Evolutionary conservation across 2,888 invertebrate genomes (phyloP).

Genomic region (Coenonympha arcania): DNA sequence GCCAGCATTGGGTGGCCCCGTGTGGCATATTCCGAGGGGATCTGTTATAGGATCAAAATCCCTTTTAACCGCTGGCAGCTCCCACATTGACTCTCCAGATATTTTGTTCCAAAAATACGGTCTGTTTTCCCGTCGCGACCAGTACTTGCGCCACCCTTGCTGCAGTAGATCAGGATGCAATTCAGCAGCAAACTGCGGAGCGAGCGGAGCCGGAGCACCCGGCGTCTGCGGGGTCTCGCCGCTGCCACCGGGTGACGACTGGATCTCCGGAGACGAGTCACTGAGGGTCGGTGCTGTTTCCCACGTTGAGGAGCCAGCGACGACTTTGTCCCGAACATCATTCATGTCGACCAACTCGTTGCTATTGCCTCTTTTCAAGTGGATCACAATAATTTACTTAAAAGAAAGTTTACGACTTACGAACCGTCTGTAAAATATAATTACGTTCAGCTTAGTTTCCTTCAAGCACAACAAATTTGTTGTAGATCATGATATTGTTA

Average conservation of each 20-base stretch:
- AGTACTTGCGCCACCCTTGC: conserved; percentile 97
- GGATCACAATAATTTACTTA: conserved; percentile 10
- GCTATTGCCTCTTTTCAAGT: conserved; percentile 11
- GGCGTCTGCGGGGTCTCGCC: conserved; percentile 74
- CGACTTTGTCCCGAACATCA: conserved; percentile 71
- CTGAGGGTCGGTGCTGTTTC: conserved; percentile 55
- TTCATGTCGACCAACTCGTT: conserved; percentile 53
- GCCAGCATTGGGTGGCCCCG: conserved; percentile 58
- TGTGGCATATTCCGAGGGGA: conserved; percentile 86
- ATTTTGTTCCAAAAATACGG: conserved; percentile 98
- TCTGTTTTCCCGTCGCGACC: conserved; percentile 95
- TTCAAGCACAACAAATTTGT: conserved; percentile 48
- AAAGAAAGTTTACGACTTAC: not conserved
- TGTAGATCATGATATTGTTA: conserved; percentile 54
- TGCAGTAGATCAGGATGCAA: conserved; percentile 74
- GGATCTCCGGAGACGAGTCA: conserved; percentile 64
- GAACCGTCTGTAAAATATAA: conserved; percentile 1
- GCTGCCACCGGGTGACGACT: conserved; percentile 61
- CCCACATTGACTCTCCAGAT: conserved; percentile 97
- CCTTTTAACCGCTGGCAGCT: conserved; percentile 87
- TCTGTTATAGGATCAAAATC: conserved; percentile 94
- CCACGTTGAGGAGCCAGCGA: conserved; percentile 66
- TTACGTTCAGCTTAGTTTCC: conserved; percentile 41
- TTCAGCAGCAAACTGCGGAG: conserved; percentile 64
- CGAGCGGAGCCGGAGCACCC: conserved; percentile 72